phyloP scores from a whole-genome alignment of 1,140 invertebrate genomes.

The fruit fly (Drosophila melanogaster) region DNA sequence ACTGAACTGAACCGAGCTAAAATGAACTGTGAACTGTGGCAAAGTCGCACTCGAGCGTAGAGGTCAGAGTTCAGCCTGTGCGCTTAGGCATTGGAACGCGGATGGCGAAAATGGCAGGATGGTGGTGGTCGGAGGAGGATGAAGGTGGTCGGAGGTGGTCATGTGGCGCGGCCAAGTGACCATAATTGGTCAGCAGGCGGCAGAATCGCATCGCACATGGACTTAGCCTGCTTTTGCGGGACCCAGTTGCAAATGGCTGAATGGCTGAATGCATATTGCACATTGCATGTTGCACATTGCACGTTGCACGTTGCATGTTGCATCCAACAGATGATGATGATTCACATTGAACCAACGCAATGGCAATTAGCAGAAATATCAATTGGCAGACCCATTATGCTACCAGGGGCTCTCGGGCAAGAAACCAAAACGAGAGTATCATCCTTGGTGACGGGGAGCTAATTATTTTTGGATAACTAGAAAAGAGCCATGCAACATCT shows the following conservation, averaged over 20 bases:
- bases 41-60: conserved; percentile 1
- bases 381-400: conserved; percentile 8
- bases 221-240: conserved; percentile 17
- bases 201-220: conserved; percentile 15
- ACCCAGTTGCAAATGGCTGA: not conserved
- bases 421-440: not conserved
- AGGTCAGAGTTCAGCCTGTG: not conserved
- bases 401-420: too few species aligned
- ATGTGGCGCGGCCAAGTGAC: conserved; percentile 17
- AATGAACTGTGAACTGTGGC: conserved; percentile 1
- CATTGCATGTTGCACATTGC: not conserved
- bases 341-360: conserved; percentile 2
- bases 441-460: not conserved
- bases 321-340: not conserved
- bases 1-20: not conserved
- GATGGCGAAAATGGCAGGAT: not conserved
- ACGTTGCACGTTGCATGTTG: not conserved
- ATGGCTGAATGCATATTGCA: conserved; percentile 12
- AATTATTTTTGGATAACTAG: not conserved
- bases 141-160: not conserved
- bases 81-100: not conserved
- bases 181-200: conserved; percentile 18
- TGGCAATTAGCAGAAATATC: conserved; percentile 41
- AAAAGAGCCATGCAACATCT: too few species aligned
- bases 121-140: too few species aligned